Percentiles rank a stretch among this genome's conserved stretches.
Conservation (phyloP, 2,113 vertebrate species). For the rat (Rattus norvegicus) region GRCr8 NC_086037.1:69791501-69792000, state of each 20-base stretch:
- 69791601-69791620: not conserved
- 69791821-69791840: constrained; percentile 14
- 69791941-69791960: not conserved
- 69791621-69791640: not conserved
- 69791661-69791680: not conserved
- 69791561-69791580: not conserved
- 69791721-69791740: not conserved
- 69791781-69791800: not conserved
- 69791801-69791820: not conserved
- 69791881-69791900: not conserved
- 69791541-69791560: not conserved
- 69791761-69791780: not conserved
- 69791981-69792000: too few species aligned
- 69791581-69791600: too few species aligned
- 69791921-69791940: not conserved
- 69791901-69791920: not conserved
- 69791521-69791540: not conserved
- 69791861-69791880: not conserved
- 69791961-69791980: not conserved
- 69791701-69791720: not conserved
- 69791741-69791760: not conserved
- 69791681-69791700: too few species aligned
- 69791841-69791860: not conserved
- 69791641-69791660: not conserved
- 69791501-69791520: not conserved